These are phyloP conservation scores for Disparrhopalites patrizii DNA, from an alignment of 2,888 invertebrate genomes.

Conservation along the genomic window DNA sequence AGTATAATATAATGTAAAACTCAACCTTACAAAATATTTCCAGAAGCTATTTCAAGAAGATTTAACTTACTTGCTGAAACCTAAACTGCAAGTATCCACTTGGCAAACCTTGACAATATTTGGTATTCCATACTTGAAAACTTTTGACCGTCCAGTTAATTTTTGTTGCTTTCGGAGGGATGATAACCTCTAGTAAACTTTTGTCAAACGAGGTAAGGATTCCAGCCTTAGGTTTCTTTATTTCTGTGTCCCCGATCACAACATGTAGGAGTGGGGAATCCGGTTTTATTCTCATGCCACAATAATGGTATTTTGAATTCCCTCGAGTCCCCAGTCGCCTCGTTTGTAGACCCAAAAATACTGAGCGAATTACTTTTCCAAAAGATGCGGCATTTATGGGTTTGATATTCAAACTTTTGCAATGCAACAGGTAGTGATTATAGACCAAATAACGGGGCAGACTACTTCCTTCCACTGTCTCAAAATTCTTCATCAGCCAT, in stretches of 20 bases:
- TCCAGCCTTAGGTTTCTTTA: conserved; percentile 5
- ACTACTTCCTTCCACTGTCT: conserved; percentile 60
- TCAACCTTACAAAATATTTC: too few relatives aligned
- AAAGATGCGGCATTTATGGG: conserved; percentile 99
- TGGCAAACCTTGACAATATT: not conserved
- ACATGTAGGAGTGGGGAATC: conserved; percentile 69
- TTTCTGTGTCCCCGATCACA: conserved; percentile 50
- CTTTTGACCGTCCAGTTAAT: not conserved
- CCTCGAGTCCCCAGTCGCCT: conserved; percentile 73
- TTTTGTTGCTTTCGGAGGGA: not conserved
- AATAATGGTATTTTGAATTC: conserved; percentile 71
- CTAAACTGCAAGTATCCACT: not conserved
- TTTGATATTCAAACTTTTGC: conserved; percentile 85
- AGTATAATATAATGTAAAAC: too few relatives aligned
- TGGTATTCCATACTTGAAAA: conserved; percentile 15
- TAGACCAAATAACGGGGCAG: conserved; percentile 67
- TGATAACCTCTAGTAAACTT: not conserved
- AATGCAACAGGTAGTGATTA: conserved; percentile 95
- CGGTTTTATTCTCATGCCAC: conserved; percentile 96
- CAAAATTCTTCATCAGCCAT: conserved; percentile 61
- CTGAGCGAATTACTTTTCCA: conserved; percentile 96
- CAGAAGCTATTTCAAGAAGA: too few relatives aligned
- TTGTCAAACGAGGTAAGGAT: not conserved
- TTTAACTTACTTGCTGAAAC: not conserved
- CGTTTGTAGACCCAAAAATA: conserved; percentile 93